Evolutionary conservation across 2,888 invertebrate species (phyloP).

Genomic region (Cantharis rufa): DNA sequence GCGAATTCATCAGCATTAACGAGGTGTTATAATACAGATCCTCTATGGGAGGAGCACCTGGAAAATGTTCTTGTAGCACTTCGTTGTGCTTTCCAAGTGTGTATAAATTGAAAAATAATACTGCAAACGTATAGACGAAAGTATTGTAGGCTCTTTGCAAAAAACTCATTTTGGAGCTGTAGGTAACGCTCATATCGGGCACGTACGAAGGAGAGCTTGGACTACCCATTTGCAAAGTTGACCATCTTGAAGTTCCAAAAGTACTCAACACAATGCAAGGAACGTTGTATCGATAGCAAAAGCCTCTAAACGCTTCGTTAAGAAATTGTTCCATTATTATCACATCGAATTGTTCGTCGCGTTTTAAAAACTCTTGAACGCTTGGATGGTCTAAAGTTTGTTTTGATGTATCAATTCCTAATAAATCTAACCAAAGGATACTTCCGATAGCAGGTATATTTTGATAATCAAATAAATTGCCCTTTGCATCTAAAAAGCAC

Average conservation of each 20-base stretch:
- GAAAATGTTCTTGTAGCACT: slow-evolving; percentile 30
- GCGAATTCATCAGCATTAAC: slow-evolving; percentile 32
- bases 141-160: slow-evolving; percentile 20
- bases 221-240: slow-evolving; percentile 55
- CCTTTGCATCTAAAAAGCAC: background rate
- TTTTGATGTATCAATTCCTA: slow-evolving; percentile 7
- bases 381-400: slow-evolving; percentile 17
- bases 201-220: slow-evolving; percentile 56
- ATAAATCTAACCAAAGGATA: background rate
- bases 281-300: slow-evolving; percentile 43
- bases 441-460: background rate
- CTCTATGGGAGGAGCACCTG: slow-evolving; percentile 24
- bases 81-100: slow-evolving; percentile 24
- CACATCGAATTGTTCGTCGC: slow-evolving; percentile 44
- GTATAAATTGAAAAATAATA: slow-evolving; percentile 9
- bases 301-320: slow-evolving; percentile 53
- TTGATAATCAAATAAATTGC: background rate
- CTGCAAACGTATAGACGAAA: background rate
- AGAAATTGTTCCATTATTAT: slow-evolving; percentile 53
- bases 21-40: slow-evolving; percentile 34
- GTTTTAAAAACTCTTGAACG: slow-evolving; percentile 33
- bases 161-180: slow-evolving; percentile 15
- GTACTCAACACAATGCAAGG: slow-evolving; percentile 47
- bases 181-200: slow-evolving; percentile 49
- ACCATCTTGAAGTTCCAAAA: slow-evolving; percentile 49